These are phyloP conservation scores for Drosophila malerkotliana DNA, from an alignment of 1,140 invertebrate genomes.

Conservation along the genomic window DNA sequence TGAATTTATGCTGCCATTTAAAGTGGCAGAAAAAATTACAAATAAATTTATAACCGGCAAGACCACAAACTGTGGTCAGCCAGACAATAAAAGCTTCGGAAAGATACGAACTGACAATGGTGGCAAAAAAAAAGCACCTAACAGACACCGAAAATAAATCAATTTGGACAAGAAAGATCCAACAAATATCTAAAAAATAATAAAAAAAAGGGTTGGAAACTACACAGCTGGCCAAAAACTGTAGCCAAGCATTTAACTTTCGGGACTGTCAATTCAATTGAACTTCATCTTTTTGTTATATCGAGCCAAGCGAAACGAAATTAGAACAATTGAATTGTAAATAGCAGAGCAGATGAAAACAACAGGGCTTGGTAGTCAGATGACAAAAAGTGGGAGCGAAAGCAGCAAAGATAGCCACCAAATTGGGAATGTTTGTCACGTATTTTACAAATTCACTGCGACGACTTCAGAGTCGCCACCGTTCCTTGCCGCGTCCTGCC, in stretches of 20 bases:
- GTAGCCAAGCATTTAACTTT: slow-evolving; percentile 69
- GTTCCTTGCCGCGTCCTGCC: slow-evolving; percentile 24
- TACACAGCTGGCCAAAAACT: slow-evolving; percentile 31
- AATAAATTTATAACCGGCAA: slow-evolving; percentile 76
- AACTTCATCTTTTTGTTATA: slow-evolving; percentile 59
- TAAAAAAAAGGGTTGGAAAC: slow-evolving; percentile 10
- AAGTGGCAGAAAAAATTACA: slow-evolving; percentile 69
- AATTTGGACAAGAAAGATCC: slow-evolving; percentile 66
- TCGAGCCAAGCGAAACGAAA: slow-evolving; percentile 59
- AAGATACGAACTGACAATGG: slow-evolving; percentile 33
- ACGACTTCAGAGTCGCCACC: slow-evolving; percentile 35
- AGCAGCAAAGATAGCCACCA: slow-evolving; percentile 33
- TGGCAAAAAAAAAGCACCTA: slow-evolving; percentile 32
- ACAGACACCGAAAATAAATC: slow-evolving; percentile 61
- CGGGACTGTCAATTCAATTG: slow-evolving; percentile 75
- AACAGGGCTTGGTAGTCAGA: slow-evolving; percentile 16
- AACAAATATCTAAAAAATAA: slow-evolving; percentile 11
- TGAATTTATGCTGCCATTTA: slow-evolving; percentile 67
- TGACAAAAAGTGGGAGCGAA: slow-evolving; percentile 12
- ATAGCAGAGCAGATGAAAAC: slow-evolving; percentile 58
- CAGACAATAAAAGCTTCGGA: slow-evolving; percentile 64
- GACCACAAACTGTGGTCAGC: slow-evolving; percentile 71
- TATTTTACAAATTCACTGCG: slow-evolving; percentile 82
- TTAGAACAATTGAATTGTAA: slow-evolving; percentile 83
- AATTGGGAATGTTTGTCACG: slow-evolving; percentile 82